phyloP scores from a whole-genome alignment of 1,140 invertebrate genomes.

The Cyclina sinensis region DNA sequence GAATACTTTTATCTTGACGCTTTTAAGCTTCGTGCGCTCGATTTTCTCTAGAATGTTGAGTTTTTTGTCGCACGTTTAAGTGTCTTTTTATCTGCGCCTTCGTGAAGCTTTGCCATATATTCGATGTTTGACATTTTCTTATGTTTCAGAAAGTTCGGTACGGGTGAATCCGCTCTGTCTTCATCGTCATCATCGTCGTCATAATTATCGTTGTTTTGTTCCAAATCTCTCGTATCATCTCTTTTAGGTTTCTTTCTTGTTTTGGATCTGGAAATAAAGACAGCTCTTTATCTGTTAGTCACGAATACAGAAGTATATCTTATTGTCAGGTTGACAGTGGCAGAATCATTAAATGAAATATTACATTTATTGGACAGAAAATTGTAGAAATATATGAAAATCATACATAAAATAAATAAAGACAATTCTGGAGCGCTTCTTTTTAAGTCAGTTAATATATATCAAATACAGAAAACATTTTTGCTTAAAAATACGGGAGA shows the following conservation, averaged over 20 bases:
- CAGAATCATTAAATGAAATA: too few relatives aligned
- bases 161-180: conserved; percentile 20
- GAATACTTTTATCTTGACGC: too few relatives aligned
- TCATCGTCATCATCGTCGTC: conserved; percentile 40
- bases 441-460: too few relatives aligned
- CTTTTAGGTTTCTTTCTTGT: conserved; percentile 26
- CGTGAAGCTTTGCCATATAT: conserved; percentile 58
- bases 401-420: too few relatives aligned
- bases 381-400: too few relatives aligned
- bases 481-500: too few relatives aligned
- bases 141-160: conserved; percentile 6
- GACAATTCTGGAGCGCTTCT: too few relatives aligned
- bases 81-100: conserved; percentile 59
- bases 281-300: too few relatives aligned
- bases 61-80: conserved; percentile 56
- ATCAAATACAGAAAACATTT: too few relatives aligned
- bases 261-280: conserved; percentile 22
- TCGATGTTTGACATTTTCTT: conserved; percentile 59
- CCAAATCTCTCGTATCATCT: conserved; percentile 14
- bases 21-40: neutral
- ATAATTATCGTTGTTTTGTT: conserved; percentile 48
- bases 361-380: too few relatives aligned
- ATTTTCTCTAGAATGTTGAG: conserved; percentile 27
- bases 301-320: too few relatives aligned
- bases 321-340: too few relatives aligned